Conservation (phyloP, 2,113 vertebrate genomes). For the Delphinapterus leucas region DNA sequence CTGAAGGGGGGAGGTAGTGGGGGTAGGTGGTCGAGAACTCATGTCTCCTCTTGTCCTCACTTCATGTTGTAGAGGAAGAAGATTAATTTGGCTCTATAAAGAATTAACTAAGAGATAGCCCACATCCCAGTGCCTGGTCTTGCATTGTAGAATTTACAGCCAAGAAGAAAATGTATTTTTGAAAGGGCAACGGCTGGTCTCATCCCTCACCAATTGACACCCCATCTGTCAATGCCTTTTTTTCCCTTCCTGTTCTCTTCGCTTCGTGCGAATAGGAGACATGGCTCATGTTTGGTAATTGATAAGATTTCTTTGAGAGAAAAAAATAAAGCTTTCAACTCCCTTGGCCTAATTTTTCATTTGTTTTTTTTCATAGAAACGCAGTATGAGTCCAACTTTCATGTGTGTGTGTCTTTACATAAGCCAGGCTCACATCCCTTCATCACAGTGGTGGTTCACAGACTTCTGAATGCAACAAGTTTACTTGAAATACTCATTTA, state of each 20-base stretch:
- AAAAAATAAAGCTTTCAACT: conserved; percentile 4
- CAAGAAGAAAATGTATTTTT: conserved; percentile 55
- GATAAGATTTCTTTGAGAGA: background rate
- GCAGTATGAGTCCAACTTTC: background rate
- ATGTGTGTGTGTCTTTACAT: background rate
- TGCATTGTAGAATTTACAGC: conserved; percentile 40
- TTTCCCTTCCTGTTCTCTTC: background rate
- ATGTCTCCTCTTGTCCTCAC: background rate
- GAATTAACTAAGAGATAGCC: conserved; percentile 26
- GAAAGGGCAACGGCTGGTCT: background rate
- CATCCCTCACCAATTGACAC: background rate
- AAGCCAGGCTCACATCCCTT: background rate
- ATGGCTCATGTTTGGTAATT: background rate
- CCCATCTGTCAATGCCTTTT: conserved; percentile 20
- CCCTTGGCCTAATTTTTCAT: background rate
- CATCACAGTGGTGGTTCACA: background rate
- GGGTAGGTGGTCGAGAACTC: background rate
- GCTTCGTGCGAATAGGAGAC: background rate
- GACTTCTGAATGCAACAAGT: background rate
- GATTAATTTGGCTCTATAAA: conserved; percentile 42
- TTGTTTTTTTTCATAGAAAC: conserved; percentile 26
- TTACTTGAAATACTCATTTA: background rate
- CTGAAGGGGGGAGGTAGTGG: background rate
- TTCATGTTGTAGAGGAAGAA: conserved; percentile 38
- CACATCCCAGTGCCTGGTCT: background rate